Evolutionary conservation across 2,797 vertebrate species (phyloP), one percentile per base, ranked within the genome.

Genomic region (Dallia pectoralis): DNA sequence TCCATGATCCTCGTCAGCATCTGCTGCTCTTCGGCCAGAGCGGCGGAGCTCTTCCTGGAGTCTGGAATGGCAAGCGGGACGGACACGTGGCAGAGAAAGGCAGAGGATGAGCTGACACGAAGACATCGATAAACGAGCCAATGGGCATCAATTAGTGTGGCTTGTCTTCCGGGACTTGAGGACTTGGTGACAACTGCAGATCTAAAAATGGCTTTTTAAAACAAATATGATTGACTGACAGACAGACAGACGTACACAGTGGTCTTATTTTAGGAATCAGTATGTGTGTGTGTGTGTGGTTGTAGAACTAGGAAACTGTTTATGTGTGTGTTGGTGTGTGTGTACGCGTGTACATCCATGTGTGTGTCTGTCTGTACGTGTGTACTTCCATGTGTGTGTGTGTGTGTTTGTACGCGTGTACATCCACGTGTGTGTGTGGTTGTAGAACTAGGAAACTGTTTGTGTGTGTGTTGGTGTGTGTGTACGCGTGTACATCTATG

Each of bases 1-100:
- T 90, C 94, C 95, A 98, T 95, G 89, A 97, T 94, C 89, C 96
- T 89, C 0, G 84, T 74, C 83, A 98, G 89, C 78, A 96, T 92
- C 84, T 85, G 89, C 82, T 93, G 86, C 74, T 96, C 94, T 82
- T 95, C 91, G 0, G 83, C 89, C 63, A 93, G 88, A 81, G 96
- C 93, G 0, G 86, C 83, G 12, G 88, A 81, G 0, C 87, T 93
- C 82, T 95, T 94, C 51, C 74, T 78, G 49, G 90, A 87, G 44
- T 94, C 94, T 95, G 71, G 3, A 67, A 69, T 27, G 18, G n/a
- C 70, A 14, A n/a, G 4, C 2, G 16, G 36, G 51, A 9, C 25
- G 30, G 22, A 47, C 30, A 40, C 18, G 48, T 16, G 48, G 22
- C 11, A 53, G 16, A 67, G 25, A 40, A 6, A 16, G 16, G 5